A percentile compares a stretch with the other conserved stretches of the same genome.
Evolutionary conservation across 2,113 vertebrate species (phyloP).

Genomic region (Clarias macrocephalus): DNA sequence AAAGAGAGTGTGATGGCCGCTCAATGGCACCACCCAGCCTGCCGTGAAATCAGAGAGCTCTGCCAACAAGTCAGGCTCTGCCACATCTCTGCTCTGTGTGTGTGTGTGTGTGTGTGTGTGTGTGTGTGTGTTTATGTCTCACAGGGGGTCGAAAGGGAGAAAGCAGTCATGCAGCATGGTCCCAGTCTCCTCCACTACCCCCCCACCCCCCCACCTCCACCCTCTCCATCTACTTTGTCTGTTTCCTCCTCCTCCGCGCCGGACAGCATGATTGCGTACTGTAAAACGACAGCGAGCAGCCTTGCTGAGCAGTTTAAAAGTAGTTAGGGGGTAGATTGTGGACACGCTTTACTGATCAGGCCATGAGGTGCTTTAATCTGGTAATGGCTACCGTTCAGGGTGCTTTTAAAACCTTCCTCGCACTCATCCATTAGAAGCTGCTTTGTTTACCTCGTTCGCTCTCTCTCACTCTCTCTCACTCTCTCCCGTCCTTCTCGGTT

Average conservation of each 20-base stretch:
- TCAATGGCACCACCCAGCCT: constrained; percentile 65
- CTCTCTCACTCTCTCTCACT: constrained; percentile 28
- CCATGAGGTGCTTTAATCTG: constrained; percentile 58
- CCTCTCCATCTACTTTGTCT: constrained; percentile 6
- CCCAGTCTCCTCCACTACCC: constrained; percentile 46
- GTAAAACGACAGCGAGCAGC: constrained; percentile 30
- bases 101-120: constrained; percentile 35
- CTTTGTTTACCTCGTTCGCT: constrained; percentile 64
- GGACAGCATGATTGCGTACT: neutral
- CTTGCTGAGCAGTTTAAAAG: constrained; percentile 54
- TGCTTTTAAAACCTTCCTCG: constrained; percentile 49
- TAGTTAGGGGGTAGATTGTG: constrained; percentile 57
- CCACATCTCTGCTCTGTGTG: constrained; percentile 26
- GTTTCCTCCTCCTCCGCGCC: constrained; percentile 8
- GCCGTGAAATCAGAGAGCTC: constrained; percentile 62
- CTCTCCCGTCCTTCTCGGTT: constrained; percentile 68
- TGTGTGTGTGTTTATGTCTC: constrained; percentile 20
- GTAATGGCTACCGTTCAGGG: constrained; percentile 55
- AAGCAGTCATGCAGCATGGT: constrained; percentile 72
- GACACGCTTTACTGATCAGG: constrained; percentile 57
- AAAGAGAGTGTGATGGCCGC: constrained; percentile 53
- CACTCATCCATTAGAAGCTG: constrained; percentile 61
- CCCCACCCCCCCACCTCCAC: neutral
- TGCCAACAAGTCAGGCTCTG: constrained; percentile 54
- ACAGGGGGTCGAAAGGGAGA: constrained; percentile 22